Evolutionary conservation across 2,888 invertebrate genomes (phyloP).

Genomic region (Tuberolachnus salignus): DNA sequence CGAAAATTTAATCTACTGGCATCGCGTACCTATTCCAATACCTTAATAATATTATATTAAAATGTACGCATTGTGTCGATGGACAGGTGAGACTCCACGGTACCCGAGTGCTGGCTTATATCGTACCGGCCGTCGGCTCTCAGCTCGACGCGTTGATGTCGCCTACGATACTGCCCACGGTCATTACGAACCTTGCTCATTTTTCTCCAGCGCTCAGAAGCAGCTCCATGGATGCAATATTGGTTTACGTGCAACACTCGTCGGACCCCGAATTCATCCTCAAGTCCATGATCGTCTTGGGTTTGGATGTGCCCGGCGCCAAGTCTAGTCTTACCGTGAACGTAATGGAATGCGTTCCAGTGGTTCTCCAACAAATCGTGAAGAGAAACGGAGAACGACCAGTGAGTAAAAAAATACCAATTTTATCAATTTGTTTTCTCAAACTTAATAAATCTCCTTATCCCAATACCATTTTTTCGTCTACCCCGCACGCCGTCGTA

Average conservation of each 20-base stretch:
- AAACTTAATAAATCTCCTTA: too few species aligned
- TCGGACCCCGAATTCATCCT: conserved; percentile 73
- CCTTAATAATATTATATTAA: too few species aligned
- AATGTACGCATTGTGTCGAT: neutral
- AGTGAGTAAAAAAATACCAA: conserved; percentile 17
- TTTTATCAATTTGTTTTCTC: too few species aligned
- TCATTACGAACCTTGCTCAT: conserved; percentile 80
- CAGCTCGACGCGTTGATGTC: conserved; percentile 73
- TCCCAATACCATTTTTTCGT: too few species aligned
- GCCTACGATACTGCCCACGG: conserved; percentile 69
- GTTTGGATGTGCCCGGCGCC: conserved; percentile 68
- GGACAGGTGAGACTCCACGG: conserved; percentile 72
- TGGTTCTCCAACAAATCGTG: conserved; percentile 58
- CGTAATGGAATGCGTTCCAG: conserved; percentile 59
- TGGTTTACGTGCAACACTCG: conserved; percentile 75
- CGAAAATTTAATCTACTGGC: too few species aligned
- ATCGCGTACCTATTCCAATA: too few species aligned
- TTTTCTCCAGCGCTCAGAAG: conserved; percentile 80
- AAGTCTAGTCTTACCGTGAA: conserved; percentile 63
- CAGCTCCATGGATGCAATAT: conserved; percentile 77
- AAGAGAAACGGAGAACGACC: conserved; percentile 37
- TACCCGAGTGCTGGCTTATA: conserved; percentile 77
- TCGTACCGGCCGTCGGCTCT: conserved; percentile 73
- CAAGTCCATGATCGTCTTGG: conserved; percentile 70
- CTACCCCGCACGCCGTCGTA: too few species aligned